A percentile compares a stretch with the other conserved stretches of the same genome.
These are phyloP conservation scores for Schizaphis graminum DNA, from an alignment of 2,888 invertebrate genomes.

Conservation along the genomic window DNA sequence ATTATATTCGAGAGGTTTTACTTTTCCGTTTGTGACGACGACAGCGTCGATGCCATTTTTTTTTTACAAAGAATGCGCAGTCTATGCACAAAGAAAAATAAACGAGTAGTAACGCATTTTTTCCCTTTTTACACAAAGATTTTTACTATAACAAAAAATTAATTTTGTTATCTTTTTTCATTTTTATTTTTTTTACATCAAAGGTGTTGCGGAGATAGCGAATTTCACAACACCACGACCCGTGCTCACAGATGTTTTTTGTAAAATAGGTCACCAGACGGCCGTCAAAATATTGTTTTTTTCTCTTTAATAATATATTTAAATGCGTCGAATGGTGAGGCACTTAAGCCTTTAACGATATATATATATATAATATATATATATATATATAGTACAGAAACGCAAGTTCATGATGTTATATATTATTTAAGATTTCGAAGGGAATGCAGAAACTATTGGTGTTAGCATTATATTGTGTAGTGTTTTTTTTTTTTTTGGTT, in stretches of 20 bases:
- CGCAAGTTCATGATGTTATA: neutral
- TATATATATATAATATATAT: neutral
- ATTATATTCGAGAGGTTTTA: neutral
- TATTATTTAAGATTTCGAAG: neutral
- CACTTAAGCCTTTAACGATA: neutral
- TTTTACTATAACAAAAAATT: neutral
- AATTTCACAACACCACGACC: neutral
- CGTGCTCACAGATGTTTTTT: neutral
- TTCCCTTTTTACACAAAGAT: neutral
- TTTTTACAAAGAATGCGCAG: neutral
- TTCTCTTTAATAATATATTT: neutral
- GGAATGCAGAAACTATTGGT: neutral
- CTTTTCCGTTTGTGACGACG: neutral
- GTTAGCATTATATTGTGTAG: neutral
- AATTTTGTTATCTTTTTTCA: neutral
- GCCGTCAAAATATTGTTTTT: neutral
- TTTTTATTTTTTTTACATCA: slow-evolving; percentile 5
- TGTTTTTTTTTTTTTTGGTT: neutral
- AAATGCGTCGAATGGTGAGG: neutral
- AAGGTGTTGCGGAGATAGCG: neutral
- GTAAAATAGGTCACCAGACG: neutral
- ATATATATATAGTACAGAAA: too few relatives aligned
- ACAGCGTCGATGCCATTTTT: neutral
- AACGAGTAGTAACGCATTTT: neutral
- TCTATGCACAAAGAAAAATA: neutral